Percentiles rank a stretch among this genome's conserved stretches.
Conservation (phyloP, 2,797 vertebrate species). For the Epinephelus awoara region DNA sequence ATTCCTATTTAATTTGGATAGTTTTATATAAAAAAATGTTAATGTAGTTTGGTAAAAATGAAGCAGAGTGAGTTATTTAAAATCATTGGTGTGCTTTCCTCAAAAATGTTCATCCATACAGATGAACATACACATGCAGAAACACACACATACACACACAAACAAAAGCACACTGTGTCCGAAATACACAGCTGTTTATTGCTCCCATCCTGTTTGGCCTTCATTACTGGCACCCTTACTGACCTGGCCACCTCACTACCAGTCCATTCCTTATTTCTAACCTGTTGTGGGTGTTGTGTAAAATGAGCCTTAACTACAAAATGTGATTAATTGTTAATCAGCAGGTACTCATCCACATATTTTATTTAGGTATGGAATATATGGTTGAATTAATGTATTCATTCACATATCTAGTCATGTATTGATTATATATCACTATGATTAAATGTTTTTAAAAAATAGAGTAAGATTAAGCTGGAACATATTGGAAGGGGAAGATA, state of each 20-base stretch:
- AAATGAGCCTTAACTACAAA: no score
- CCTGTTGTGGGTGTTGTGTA: constrained; percentile 38
- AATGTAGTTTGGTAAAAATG: constrained; percentile 55
- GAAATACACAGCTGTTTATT: constrained; percentile 59
- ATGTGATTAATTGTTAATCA: no score
- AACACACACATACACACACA: constrained; percentile 11
- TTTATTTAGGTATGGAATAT: no score
- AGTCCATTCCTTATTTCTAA: constrained; percentile 61
- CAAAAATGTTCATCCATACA: constrained; percentile 33
- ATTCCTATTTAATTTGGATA: constrained; percentile 5
- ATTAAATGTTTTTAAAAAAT: no score
- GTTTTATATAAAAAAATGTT: background rate
- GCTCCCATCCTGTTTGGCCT: constrained; percentile 63
- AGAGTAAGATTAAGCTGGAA: no score
- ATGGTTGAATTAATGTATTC: no score
- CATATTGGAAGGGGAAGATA: no score
- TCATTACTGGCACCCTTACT: constrained; percentile 66
- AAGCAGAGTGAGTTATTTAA: constrained; percentile 54
- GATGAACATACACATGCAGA: constrained; percentile 12
- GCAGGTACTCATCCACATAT: no score
- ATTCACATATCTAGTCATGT: no score
- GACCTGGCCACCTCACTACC: constrained; percentile 57
- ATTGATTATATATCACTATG: no score
- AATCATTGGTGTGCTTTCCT: constrained; percentile 52
- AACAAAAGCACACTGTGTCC: constrained; percentile 20